Conservation (phyloP, 37 sponge, comb jelly and placozoan species). For the Spongilla lacustris region DNA sequence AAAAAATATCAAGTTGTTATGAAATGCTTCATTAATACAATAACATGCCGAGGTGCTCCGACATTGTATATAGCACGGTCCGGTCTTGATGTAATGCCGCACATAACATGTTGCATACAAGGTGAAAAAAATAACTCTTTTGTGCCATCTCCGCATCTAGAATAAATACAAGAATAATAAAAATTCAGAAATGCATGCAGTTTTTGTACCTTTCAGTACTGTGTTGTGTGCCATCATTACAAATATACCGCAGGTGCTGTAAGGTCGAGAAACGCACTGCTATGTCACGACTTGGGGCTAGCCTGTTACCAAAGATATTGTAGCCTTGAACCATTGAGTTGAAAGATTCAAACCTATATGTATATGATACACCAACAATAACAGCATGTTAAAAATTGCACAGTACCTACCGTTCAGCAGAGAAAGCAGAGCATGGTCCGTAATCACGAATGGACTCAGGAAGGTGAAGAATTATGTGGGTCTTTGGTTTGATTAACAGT, state of each 20-base stretch:
- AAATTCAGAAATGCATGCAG: too few species aligned
- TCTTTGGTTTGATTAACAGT: constrained; percentile 13
- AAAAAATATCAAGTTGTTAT: too few species aligned
- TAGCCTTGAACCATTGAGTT: constrained; percentile 20
- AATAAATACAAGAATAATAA: too few species aligned
- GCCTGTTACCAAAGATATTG: constrained; percentile 46
- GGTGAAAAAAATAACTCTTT: too few species aligned
- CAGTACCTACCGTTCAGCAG: constrained; percentile 45
- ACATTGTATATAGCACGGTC: too few species aligned
- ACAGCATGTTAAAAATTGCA: neutral
- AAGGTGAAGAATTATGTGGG: constrained; percentile 53
- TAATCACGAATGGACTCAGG: constrained; percentile 39
- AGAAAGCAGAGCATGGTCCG: constrained; percentile 46
- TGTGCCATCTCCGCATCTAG: too few species aligned
- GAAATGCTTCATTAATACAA: too few species aligned
- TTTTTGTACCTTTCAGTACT: too few species aligned
- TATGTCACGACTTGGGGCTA: constrained; percentile 57
- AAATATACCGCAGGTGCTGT: constrained; percentile 15
- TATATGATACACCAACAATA: too few species aligned
- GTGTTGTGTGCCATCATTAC: constrained; percentile 8
- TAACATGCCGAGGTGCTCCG: too few species aligned
- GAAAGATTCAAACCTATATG: constrained; percentile 56
- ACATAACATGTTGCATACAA: too few species aligned
- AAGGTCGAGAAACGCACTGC: constrained; percentile 3
- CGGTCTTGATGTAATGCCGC: too few species aligned